Conservation (phyloP, 2,113 vertebrate species). For the Pygoscelis adeliae region DNA sequence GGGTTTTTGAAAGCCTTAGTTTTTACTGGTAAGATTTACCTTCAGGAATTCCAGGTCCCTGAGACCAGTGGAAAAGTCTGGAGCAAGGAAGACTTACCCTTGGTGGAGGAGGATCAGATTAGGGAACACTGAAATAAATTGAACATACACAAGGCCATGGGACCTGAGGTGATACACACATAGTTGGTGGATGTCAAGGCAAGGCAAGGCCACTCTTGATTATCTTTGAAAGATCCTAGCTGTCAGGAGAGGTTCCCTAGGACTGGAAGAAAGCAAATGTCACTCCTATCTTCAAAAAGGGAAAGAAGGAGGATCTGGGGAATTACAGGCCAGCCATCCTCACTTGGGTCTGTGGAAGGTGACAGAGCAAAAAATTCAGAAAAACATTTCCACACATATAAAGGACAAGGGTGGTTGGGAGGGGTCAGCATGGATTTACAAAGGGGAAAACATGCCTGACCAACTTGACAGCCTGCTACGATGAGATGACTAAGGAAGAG, state of each 20-base stretch:
- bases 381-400: background rate
- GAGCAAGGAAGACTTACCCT: background rate
- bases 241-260: background rate
- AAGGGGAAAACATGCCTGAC: background rate
- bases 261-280: background rate
- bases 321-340: background rate
- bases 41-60: background rate
- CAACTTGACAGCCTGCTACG: background rate
- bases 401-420: background rate
- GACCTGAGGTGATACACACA: background rate
- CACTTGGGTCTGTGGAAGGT: accelerated
- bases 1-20: background rate
- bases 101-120: background rate
- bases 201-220: background rate
- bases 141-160: background rate
- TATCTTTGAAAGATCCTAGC: background rate
- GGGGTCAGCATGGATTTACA: background rate
- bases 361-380: background rate
- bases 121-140: background rate
- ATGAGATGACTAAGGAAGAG: background rate
- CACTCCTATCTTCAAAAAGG: background rate
- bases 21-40: background rate
- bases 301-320: background rate
- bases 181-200: background rate
- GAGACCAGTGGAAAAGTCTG: background rate